Base-by-base conservation (phyloP, 2,113 vertebrate species). In the Myotis yumanensis region DNA sequence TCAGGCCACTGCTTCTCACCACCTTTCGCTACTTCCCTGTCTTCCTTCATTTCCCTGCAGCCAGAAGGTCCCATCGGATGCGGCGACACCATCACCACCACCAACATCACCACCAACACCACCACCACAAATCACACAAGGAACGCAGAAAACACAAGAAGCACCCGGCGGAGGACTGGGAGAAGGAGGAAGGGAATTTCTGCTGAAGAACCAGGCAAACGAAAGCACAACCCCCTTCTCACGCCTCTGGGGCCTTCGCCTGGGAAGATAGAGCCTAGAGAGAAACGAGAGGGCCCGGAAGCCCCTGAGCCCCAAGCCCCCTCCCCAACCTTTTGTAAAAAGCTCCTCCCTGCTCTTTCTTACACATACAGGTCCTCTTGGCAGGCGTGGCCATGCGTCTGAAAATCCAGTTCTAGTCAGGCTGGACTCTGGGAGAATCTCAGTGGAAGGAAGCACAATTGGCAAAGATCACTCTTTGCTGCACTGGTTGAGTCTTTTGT, bases 121-220 rank as follows among this genome's bases (percentile, higher is more conserved):
- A 98, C 86, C 99, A 98, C 97, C 99, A 98, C 98, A 99, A 99
- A 98, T 97, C 98, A 17, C 98, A 96, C 96, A 99, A 99, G 96
- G 99, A 99, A 97, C 98, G 98, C 97, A 98, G 99, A 96, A 99
- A 99, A 99, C 99, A 98, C 95, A 98, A 96, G 97, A 97, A 96
- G 62, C 98, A 35, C 79, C 96, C 96, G 1, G 96, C 79, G 2
- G 96, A 97, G 95, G 97, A 98, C 98, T 97, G 98, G 96, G 97
- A 96, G 83, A 91, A 97, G 92, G 94, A 97, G 7, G 97, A 96
- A 71, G 97, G 97, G 32, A 97, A 98, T 87, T 98, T 98, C 97
- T 98, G 98, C 96, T 98, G 93, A 98, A 79, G 30, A 87, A 11
- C 16, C 46, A 66, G 75, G 76, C 77, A 43, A 0, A 17, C 57